Conservation (phyloP, 2,888 invertebrate genomes). For the Scrobipalpa atriplicella region DNA sequence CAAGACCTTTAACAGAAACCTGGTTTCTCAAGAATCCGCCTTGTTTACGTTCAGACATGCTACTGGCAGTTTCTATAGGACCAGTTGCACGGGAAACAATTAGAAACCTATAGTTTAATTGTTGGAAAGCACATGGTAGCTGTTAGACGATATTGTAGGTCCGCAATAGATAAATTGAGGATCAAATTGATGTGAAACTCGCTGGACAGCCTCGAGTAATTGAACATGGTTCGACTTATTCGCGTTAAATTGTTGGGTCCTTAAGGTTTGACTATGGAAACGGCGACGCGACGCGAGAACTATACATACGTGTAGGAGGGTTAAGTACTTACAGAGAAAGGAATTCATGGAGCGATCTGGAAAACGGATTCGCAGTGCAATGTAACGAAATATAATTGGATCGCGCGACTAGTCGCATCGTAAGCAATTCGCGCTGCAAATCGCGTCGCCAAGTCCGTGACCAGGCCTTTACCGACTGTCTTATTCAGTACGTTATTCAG, state of each 20-base stretch:
- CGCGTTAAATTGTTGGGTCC: slow-evolving; percentile 7
- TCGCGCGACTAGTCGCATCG: too few species aligned
- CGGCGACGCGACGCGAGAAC: not conserved
- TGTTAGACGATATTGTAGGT: slow-evolving; percentile 5
- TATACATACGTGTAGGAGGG: too few species aligned
- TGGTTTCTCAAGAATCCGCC: slow-evolving; percentile 13
- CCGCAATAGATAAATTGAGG: slow-evolving; percentile 29
- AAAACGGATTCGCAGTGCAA: too few species aligned
- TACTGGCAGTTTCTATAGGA: not conserved
- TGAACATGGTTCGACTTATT: slow-evolving; percentile 14
- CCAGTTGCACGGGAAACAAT: slow-evolving; percentile 48
- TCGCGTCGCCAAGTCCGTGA: too few species aligned
- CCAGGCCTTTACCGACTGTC: too few species aligned
- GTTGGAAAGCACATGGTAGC: slow-evolving; percentile 63
- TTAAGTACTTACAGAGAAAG: too few species aligned
- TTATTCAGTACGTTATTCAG: not conserved
- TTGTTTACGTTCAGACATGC: not conserved
- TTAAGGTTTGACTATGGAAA: not conserved
- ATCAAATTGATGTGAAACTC: slow-evolving; percentile 30
- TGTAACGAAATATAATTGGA: too few species aligned
- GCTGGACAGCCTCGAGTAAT: slow-evolving; percentile 10
- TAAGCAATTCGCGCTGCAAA: too few species aligned
- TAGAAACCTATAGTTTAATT: slow-evolving; percentile 66
- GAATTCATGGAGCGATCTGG: too few species aligned
- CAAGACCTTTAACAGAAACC: slow-evolving; percentile 3